Percentiles rank a stretch among this genome's conserved stretches.
Evolutionary conservation across 2,888 invertebrate genomes (phyloP).

Genomic region (Drosophila lacicola): DNA sequence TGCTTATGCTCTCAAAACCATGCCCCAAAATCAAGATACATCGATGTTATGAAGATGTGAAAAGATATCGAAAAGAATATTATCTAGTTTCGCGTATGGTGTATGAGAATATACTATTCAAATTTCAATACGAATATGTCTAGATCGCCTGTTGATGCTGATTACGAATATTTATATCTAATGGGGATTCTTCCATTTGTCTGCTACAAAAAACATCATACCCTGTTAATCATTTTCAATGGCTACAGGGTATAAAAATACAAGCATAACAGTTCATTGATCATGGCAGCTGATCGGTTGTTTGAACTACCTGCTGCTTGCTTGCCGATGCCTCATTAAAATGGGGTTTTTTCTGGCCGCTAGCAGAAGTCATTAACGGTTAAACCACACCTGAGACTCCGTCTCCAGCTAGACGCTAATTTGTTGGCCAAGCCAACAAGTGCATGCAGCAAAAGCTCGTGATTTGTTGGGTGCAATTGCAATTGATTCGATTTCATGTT

Average conservation of each 20-base stretch:
- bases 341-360: slow-evolving; percentile 10
- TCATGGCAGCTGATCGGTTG: slow-evolving; percentile 37
- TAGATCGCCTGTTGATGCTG: too few species aligned
- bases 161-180: too few species aligned
- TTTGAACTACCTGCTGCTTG: slow-evolving; percentile 28
- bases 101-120: too few species aligned
- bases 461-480: slow-evolving; percentile 57
- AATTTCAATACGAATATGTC: too few species aligned
- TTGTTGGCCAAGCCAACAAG: slow-evolving; percentile 23
- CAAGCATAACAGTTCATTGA: slow-evolving; percentile 49
- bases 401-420: slow-evolving; percentile 27
- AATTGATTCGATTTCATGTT: slow-evolving; percentile 54
- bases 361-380: slow-evolving; percentile 51
- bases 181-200: too few species aligned
- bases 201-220: too few species aligned
- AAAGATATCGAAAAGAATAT: too few species aligned
- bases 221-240: too few species aligned
- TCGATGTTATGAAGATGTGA: too few species aligned
- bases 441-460: slow-evolving; percentile 35
- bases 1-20: too few species aligned
- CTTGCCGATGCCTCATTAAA: slow-evolving; percentile 37
- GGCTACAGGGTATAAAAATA: background rate
- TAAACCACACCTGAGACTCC: slow-evolving; percentile 48
- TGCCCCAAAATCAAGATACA: too few species aligned
- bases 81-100: too few species aligned